Percentiles rank a stretch among this genome's conserved stretches.
These are phyloP conservation scores for Zaprionus inermis DNA, from an alignment of 1,140 invertebrate species.

Conservation along the genomic window DNA sequence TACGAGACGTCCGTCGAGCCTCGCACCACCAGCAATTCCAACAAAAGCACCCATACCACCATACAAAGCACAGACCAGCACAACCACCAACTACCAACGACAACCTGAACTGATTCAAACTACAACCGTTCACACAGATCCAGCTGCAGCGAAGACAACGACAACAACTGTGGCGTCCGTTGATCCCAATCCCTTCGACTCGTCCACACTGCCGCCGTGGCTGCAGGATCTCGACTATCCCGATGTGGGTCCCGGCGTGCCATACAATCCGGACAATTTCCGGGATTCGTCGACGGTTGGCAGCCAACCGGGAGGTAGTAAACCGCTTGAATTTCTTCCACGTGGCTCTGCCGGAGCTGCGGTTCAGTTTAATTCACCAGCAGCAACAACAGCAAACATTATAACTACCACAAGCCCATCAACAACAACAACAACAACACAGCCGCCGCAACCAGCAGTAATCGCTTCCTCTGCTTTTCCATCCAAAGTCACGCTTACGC, in stretches of 20 bases:
- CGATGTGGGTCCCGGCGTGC: conserved; percentile 80
- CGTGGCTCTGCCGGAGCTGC: conserved; percentile 40
- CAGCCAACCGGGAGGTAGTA: conserved; percentile 43
- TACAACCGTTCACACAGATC: conserved; percentile 58
- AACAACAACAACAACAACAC: conserved; percentile 16
- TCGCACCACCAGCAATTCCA: conserved; percentile 34
- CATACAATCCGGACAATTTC: conserved; percentile 72
- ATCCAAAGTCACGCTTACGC: conserved; percentile 81
- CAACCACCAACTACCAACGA: not conserved
- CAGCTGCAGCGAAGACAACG: conserved; percentile 21
- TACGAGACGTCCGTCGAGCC: conserved; percentile 49
- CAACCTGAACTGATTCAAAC: conserved; percentile 23
- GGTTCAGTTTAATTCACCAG: conserved; percentile 12
- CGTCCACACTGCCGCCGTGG: conserved; percentile 76
- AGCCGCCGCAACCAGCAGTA: not conserved
- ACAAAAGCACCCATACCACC: conserved; percentile 62
- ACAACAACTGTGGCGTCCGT: conserved; percentile 27
- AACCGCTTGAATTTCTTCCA: conserved; percentile 62
- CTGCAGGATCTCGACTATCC: conserved; percentile 77
- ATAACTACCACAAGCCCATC: conserved; percentile 11
- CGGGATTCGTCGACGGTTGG: conserved; percentile 26
- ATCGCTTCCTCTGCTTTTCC: conserved; percentile 70
- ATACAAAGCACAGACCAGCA: conserved; percentile 48
- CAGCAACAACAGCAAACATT: conserved; percentile 24
- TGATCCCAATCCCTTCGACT: conserved; percentile 72